Percentiles rank a stretch among this genome's conserved stretches.
Conservation (phyloP, 2,797 vertebrate species). For the Columba guinea region DNA sequence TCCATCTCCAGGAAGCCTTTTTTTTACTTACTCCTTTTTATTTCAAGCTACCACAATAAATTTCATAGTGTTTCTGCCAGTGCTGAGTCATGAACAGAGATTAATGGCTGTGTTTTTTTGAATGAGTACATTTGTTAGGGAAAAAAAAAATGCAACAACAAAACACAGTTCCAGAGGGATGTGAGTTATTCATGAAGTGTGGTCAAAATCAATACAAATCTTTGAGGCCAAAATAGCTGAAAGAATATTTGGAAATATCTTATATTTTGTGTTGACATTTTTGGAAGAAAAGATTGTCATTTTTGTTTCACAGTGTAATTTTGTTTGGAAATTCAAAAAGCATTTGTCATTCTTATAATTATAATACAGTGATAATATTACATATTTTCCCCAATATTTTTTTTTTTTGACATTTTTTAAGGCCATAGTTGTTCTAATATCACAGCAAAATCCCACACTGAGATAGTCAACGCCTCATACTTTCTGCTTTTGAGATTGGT, state of each 20-base stretch:
- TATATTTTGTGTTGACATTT: neutral
- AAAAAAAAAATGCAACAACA: neutral
- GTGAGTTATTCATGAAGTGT: neutral
- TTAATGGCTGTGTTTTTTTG: neutral
- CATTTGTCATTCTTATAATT: neutral
- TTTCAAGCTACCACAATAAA: neutral
- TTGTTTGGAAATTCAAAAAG: neutral
- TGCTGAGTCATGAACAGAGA: neutral
- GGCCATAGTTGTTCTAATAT: neutral
- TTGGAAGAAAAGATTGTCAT: neutral
- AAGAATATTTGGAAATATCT: slow-evolving; percentile 5
- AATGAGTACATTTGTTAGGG: neutral
- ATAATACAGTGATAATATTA: neutral
- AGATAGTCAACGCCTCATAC: neutral
- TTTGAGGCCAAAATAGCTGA: neutral
- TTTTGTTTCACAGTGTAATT: neutral
- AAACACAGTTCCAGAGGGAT: neutral
- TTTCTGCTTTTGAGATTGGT: neutral
- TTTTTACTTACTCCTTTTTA: neutral
- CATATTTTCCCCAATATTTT: neutral
- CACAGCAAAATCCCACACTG: neutral
- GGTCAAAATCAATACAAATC: neutral
- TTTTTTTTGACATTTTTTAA: neutral
- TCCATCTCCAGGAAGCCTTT: neutral
- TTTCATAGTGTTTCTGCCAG: neutral